Evolutionary conservation across 1,140 invertebrate species (phyloP).

Genomic region (Theocolax elegans): DNA sequence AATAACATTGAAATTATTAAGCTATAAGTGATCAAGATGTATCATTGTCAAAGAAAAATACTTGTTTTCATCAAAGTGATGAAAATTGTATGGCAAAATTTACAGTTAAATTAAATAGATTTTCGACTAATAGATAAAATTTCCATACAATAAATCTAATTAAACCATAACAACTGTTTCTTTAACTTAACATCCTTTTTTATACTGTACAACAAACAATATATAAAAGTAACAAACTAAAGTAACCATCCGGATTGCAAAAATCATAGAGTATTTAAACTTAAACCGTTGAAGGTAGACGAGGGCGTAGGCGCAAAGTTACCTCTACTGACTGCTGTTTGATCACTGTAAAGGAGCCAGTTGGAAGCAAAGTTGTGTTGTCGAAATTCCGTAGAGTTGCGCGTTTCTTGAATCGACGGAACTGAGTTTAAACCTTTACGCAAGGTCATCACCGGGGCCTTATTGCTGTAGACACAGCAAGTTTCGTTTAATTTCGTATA

Average conservation of each 20-base stretch:
- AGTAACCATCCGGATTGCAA: too few relatives aligned
- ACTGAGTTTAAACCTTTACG: constrained; percentile 26
- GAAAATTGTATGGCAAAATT: background rate
- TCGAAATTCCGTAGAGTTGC: constrained; percentile 41
- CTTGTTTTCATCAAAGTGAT: background rate
- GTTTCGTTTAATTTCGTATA: constrained; percentile 56
- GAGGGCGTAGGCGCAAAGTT: background rate
- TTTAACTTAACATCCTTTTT: background rate
- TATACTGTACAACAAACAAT: background rate
- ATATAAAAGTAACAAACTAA: background rate
- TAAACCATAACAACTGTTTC: background rate
- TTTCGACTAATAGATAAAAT: too few relatives aligned
- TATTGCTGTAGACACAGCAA: constrained; percentile 56
- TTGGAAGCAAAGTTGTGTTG: constrained; percentile 51
- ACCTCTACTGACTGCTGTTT: background rate
- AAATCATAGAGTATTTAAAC: background rate
- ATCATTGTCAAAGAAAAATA: background rate
- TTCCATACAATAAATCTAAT: background rate
- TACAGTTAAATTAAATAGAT: too few relatives aligned
- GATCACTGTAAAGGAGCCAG: constrained; percentile 51
- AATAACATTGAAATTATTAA: background rate
- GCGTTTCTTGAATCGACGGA: background rate
- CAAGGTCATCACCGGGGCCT: constrained; percentile 50
- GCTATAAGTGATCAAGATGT: background rate
- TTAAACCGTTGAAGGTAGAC: background rate